Percentiles rank a stretch among this genome's conserved stretches.
Evolutionary conservation across 2,888 invertebrate genomes (phyloP).

Genomic region (Halocaridina rubra): DNA sequence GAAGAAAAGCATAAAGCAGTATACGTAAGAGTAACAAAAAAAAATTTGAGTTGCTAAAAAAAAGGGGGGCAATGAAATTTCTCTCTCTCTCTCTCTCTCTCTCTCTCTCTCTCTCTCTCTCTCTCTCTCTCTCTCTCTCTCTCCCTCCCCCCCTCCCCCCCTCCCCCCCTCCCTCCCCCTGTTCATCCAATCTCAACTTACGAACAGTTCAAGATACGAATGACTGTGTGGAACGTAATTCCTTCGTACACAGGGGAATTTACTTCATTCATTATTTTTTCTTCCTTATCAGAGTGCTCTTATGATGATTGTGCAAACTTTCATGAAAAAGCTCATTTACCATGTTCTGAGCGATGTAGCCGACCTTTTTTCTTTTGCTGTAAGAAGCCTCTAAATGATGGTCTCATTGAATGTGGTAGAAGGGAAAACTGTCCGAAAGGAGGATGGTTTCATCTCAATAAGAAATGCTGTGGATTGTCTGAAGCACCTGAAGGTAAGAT

Average conservation of each 20-base stretch:
- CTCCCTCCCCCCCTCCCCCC: too few relatives aligned
- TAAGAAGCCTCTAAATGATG: constrained; percentile 28
- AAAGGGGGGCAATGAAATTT: too few relatives aligned
- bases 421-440: constrained; percentile 39
- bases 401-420: constrained; percentile 35
- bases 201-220: too few relatives aligned
- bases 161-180: too few relatives aligned
- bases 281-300: constrained; percentile 21
- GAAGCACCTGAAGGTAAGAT: constrained; percentile 45
- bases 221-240: too few relatives aligned
- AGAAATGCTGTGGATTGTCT: constrained; percentile 32
- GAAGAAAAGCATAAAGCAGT: too few relatives aligned
- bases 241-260: neutral
- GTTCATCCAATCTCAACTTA: too few relatives aligned
- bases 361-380: constrained; percentile 45
- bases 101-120: too few relatives aligned
- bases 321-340: constrained; percentile 9
- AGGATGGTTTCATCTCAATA: constrained; percentile 46
- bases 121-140: too few relatives aligned
- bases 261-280: neutral
- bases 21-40: too few relatives aligned
- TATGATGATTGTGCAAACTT: constrained; percentile 45
- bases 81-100: too few relatives aligned
- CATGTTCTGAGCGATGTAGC: constrained; percentile 36
- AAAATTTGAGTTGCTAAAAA: too few relatives aligned